Percentiles rank a stretch among this genome's conserved stretches.
These are phyloP conservation scores for Amazona vittata DNA, from an alignment of 2,113 vertebrate genomes.

Conservation along the genomic window DNA sequence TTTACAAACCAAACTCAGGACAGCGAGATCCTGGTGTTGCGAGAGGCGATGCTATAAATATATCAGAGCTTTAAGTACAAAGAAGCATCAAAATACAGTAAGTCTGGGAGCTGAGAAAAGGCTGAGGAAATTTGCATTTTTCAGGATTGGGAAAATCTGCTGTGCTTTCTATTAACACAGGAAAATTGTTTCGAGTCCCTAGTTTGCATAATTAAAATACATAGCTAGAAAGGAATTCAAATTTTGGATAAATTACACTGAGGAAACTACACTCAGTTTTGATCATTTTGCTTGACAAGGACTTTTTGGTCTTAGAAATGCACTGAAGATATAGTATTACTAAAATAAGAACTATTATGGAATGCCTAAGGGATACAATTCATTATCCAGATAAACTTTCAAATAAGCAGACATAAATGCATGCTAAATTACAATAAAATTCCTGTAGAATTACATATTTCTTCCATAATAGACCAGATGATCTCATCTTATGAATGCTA, in stretches of 20 bases:
- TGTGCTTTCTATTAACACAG: background rate
- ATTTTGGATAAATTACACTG: constrained; percentile 41
- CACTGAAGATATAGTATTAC: background rate
- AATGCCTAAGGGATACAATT: constrained; percentile 54
- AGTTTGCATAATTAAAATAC: constrained; percentile 30
- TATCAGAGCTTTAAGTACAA: background rate
- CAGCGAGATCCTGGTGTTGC: background rate
- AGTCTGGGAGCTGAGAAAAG: background rate
- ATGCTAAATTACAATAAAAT: constrained; percentile 67
- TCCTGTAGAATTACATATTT: constrained; percentile 37
- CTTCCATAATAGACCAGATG: constrained; percentile 13
- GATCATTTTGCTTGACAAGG: constrained; percentile 36
- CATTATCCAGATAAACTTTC: constrained; percentile 57
- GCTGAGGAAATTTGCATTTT: background rate
- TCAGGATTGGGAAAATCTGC: background rate
- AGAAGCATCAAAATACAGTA: background rate
- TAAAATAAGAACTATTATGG: constrained; percentile 53
- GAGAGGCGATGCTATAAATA: background rate
- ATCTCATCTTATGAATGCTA: constrained; percentile 35
- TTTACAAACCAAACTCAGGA: background rate
- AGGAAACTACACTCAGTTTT: constrained; percentile 15
- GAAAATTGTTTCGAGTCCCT: background rate
- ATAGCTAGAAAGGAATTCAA: constrained; percentile 38
- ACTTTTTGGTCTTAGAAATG: constrained; percentile 24
- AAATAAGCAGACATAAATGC: constrained; percentile 43